Evolutionary conservation across 2,797 vertebrate genomes (phyloP).

Genomic region (Dicrostonyx torquatus): DNA sequence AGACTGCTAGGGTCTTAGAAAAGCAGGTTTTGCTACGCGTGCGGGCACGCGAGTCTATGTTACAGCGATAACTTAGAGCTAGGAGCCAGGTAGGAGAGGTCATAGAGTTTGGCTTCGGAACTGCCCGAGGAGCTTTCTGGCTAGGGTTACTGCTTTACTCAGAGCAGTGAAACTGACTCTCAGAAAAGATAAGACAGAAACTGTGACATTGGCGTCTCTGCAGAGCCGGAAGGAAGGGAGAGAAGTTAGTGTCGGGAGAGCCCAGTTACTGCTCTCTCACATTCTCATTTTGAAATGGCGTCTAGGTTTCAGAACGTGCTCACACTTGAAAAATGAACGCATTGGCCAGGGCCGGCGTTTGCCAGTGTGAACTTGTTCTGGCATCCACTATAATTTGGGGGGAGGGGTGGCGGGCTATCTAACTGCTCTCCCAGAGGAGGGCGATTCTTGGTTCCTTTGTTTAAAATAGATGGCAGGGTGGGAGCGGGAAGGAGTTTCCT

Average conservation of each 20-base stretch:
- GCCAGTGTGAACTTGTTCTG: conserved; percentile 76
- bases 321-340: conserved; percentile 73
- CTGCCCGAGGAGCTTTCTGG: background rate
- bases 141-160: background rate
- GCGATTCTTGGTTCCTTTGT: conserved; percentile 45
- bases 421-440: conserved; percentile 51
- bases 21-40: background rate
- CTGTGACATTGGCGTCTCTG: background rate
- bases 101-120: background rate
- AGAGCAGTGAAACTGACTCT: background rate
- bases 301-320: conserved; percentile 65
- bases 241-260: conserved; percentile 47
- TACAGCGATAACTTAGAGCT: background rate
- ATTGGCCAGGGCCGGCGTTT: conserved; percentile 51
- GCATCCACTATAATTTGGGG: conserved; percentile 41
- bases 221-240: conserved; percentile 47
- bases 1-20: conserved; percentile 45
- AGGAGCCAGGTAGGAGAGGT: background rate
- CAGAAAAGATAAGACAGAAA: background rate
- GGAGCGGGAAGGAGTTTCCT: conserved; percentile 22
- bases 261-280: conserved; percentile 34
- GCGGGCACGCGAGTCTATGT: background rate
- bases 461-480: background rate
- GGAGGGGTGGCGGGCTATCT: background rate
- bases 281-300: conserved; percentile 65